phyloP scores from a whole-genome alignment of 2,113 vertebrate genomes.

The Psephotus haematonotus region DNA sequence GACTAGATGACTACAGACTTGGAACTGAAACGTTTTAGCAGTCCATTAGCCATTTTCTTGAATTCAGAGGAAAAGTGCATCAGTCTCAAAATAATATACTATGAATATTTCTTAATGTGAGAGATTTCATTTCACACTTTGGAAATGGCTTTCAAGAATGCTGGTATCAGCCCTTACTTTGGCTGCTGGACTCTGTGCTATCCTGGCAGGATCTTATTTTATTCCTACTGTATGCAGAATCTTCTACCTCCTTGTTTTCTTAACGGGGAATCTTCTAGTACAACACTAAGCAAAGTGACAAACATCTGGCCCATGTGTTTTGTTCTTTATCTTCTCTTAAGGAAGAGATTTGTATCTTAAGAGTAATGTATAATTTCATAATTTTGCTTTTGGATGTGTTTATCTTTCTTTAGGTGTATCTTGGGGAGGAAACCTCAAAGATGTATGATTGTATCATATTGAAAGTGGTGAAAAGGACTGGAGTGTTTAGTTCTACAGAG shows the following conservation, averaged over 20 bases:
- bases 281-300: not conserved
- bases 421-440: not conserved
- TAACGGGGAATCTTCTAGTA: not conserved
- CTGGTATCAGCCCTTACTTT: not conserved
- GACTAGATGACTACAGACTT: not conserved
- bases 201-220: not conserved
- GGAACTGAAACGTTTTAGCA: not conserved
- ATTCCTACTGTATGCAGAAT: not conserved
- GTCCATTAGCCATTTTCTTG: not conserved
- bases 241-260: not conserved
- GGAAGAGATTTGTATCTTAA: not conserved
- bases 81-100: not conserved
- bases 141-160: not conserved
- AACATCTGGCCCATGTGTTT: not conserved
- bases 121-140: not conserved
- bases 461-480: not conserved
- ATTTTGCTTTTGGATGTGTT: not conserved
- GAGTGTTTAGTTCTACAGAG: not conserved
- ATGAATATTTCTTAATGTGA: not conserved
- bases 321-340: not conserved
- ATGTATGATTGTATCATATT: not conserved
- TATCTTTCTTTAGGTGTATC: not conserved
- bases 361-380: not conserved
- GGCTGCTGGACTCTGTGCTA: not conserved
- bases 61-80: not conserved